Evolutionary conservation across 2,888 invertebrate species (phyloP), one percentile per base, ranked within the genome.

Genomic region (Elegia similella): DNA sequence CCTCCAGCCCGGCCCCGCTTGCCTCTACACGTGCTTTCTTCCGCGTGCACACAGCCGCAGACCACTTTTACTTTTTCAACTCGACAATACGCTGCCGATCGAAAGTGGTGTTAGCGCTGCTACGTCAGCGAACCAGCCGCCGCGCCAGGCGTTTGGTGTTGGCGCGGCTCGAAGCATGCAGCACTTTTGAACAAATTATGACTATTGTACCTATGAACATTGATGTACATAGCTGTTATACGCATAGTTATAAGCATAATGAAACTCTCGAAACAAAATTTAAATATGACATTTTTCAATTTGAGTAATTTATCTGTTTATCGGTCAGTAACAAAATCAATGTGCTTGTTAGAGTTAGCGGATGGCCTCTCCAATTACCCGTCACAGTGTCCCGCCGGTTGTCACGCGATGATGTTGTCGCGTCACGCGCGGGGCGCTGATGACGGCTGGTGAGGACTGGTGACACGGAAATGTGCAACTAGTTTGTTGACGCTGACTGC

Each of bases 51-150:
- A 67, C 72, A 70, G 69, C 68, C 70, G 64, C 68, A 67, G 66
- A 72, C 76, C 80, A 89, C 89, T 88, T 88, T 90, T 90, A 90
- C 90, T 89, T 88, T 82, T 70, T 76, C 50, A 77, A 76, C 68
- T 70, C 68, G 66, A 76, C 78, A 75, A 70, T 66, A 66, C 66
- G 63, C 60, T 63, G 43, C 59, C 55, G 57, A 57, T 59, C 42
- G 43, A 42, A 54, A 54, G 53, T 38, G 50, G 50, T 34, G 34
- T 34, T 15, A 29, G 17, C 50, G 34, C 12, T 6, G 50, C 34
- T 34, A 16, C 16, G 34, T 12, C 32, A 12, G 10, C 12, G 10
- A 6, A 10, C 32, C 32, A 32, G 23, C 23, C 32, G 38, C 38
- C 38, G 10, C 23, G 23, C 23, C 23, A 23, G 23, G 23, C 23